These are phyloP conservation scores for Phragmatobia fuliginosa DNA, from an alignment of 2,888 invertebrate species.

Conservation along the genomic window DNA sequence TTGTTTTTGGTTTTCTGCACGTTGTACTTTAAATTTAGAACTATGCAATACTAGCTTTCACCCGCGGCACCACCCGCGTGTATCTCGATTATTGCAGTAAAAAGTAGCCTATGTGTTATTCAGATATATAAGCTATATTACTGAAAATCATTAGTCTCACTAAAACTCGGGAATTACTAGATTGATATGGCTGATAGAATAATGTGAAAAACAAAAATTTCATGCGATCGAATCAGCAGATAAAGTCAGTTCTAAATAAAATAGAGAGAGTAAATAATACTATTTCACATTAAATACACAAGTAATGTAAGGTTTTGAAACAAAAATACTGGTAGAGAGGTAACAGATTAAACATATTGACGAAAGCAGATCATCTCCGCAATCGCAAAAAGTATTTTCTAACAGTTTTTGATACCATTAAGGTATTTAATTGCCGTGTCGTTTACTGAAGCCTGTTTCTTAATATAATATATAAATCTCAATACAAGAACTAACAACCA, in stretches of 20 bases:
- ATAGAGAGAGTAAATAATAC: too few species aligned
- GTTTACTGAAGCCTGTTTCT: not conserved
- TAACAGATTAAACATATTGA: not conserved
- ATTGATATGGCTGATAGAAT: too few species aligned
- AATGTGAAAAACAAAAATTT: too few species aligned
- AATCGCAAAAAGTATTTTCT: not conserved
- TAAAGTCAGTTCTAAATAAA: too few species aligned
- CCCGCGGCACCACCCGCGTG: too few species aligned
- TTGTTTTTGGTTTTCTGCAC: not conserved
- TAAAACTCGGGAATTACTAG: too few species aligned
- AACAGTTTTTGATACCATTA: not conserved
- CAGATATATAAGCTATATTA: too few species aligned
- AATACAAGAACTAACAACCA: constrained; percentile 35
- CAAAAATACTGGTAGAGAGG: not conserved
- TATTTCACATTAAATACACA: not conserved
- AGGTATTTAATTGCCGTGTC: constrained; percentile 1
- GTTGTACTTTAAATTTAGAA: not conserved
- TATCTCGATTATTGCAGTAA: too few species aligned
- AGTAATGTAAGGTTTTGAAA: not conserved
- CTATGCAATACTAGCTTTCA: too few species aligned
- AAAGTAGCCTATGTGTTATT: too few species aligned
- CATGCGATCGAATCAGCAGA: too few species aligned
- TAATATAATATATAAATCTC: constrained; percentile 24
- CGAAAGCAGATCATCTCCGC: not conserved
- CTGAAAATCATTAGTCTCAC: too few species aligned